These are phyloP conservation scores for Aselliscus stoliczkanus DNA, from an alignment of 2,797 vertebrate genomes.

Conservation along the genomic window DNA sequence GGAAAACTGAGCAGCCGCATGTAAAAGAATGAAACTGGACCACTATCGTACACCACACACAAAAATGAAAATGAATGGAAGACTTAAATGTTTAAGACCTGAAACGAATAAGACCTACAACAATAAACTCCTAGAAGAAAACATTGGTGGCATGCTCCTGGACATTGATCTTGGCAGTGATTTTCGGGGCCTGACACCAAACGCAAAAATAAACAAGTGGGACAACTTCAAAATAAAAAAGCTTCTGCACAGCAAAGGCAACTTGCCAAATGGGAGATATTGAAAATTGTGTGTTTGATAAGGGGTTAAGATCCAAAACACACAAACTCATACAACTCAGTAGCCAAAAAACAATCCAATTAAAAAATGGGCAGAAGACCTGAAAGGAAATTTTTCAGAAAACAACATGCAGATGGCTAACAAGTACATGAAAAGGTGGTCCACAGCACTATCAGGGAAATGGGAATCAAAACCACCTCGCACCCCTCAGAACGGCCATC, in stretches of 20 bases:
- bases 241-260: neutral
- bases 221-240: neutral
- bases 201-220: neutral
- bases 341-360: neutral
- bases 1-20: neutral
- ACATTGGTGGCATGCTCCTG: neutral
- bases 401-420: neutral
- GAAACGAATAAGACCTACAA: neutral
- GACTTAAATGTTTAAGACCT: neutral
- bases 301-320: neutral
- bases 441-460: neutral
- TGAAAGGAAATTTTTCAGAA: neutral
- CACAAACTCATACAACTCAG: neutral
- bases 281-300: neutral
- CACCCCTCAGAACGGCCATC: neutral
- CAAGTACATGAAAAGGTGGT: neutral
- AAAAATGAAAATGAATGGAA: neutral
- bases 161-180: neutral
- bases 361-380: neutral
- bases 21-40: neutral
- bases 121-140: neutral
- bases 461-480: neutral
- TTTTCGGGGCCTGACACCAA: neutral
- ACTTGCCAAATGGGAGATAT: neutral
- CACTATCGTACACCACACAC: neutral